phyloP scores from a whole-genome alignment of 2,797 vertebrate genomes.

The Odontamblyopus lacepedii region DNA sequence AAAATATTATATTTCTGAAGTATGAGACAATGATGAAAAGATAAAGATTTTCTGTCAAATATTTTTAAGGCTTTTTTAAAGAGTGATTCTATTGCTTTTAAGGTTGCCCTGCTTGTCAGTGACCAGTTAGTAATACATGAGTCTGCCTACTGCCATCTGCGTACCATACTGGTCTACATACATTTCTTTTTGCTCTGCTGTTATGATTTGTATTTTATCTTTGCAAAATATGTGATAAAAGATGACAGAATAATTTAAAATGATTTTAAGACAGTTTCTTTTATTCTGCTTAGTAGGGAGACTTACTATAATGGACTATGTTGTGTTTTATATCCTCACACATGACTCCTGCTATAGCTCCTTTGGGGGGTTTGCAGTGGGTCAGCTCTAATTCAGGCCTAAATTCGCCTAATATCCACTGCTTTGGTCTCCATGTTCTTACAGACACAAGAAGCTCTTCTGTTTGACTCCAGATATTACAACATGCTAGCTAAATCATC shows the following conservation, averaged over 20 bases:
- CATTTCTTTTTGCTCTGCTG: background rate
- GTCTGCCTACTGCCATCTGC: background rate
- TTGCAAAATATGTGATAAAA: background rate
- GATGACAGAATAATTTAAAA: background rate
- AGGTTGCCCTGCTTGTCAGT: too few species aligned
- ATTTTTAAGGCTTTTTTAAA: too few species aligned
- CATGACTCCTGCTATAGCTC: background rate
- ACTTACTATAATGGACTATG: background rate
- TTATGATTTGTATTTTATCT: background rate
- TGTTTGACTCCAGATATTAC: conserved; percentile 10
- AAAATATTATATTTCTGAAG: too few species aligned
- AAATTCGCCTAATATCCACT: conserved; percentile 11
- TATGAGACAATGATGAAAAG: too few species aligned
- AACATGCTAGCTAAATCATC: conserved; percentile 14
- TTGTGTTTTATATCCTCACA: background rate
- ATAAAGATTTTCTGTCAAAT: too few species aligned
- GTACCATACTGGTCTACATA: background rate
- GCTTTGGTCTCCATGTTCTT: conserved; percentile 11
- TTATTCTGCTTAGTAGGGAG: background rate
- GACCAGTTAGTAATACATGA: too few species aligned
- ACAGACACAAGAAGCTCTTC: conserved; percentile 12
- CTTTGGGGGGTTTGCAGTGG: background rate
- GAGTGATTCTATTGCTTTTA: too few species aligned
- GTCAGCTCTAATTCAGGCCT: conserved; percentile 18
- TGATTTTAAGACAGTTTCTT: background rate